These are phyloP conservation scores for Mastacembelus armatus DNA, from an alignment of 2,797 vertebrate species.

Conservation along the genomic window DNA sequence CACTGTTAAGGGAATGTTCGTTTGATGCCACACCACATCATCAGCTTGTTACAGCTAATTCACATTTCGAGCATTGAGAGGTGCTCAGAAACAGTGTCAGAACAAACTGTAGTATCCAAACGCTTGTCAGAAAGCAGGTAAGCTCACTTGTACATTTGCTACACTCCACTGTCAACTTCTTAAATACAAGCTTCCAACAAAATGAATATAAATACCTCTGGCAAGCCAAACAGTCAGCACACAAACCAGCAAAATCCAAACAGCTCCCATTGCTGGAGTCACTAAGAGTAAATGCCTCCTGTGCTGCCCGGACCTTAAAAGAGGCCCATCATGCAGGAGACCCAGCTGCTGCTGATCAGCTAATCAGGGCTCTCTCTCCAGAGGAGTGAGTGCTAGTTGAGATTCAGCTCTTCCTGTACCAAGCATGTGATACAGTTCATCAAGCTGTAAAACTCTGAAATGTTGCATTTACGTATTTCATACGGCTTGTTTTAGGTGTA, in stretches of 20 bases:
- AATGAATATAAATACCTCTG: slow-evolving; percentile 28
- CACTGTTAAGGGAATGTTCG: not conserved
- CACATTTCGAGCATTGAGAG: too few species aligned
- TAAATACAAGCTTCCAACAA: too few species aligned
- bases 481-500: too few species aligned
- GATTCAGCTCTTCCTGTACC: not conserved
- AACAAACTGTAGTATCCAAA: too few species aligned
- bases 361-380: not conserved
- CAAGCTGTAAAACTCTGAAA: too few species aligned
- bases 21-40: not conserved
- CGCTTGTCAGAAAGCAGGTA: too few species aligned
- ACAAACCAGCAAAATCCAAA: rapidly evolving
- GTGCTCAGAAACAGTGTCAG: not conserved
- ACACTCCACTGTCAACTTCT: not conserved
- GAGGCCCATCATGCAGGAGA: not conserved
- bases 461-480: too few species aligned
- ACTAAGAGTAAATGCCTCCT: rapidly evolving
- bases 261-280: slow-evolving; percentile 33
- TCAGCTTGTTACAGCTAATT: not conserved
- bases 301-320: not conserved
- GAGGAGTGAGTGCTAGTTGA: not conserved
- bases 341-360: slow-evolving; percentile 35
- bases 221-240: slow-evolving; percentile 13
- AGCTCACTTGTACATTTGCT: too few species aligned
- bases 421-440: not conserved